These are phyloP conservation scores for Oncorhynchus mykiss DNA, from an alignment of 2,113 vertebrate genomes.

Conservation along the genomic window DNA sequence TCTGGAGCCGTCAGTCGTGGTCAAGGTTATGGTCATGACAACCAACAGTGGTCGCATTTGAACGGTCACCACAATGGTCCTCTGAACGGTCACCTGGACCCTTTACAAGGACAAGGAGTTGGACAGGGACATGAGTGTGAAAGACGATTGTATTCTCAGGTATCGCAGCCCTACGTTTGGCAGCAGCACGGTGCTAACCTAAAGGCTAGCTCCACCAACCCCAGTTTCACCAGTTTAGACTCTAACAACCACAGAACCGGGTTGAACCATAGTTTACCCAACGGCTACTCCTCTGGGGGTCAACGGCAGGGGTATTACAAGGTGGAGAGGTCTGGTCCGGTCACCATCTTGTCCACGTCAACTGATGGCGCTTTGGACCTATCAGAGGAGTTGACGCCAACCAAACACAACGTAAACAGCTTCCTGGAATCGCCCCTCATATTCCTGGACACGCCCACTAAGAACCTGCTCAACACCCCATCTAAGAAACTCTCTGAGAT, in stretches of 20 bases:
- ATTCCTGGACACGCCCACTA: conserved; percentile 84
- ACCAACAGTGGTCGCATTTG: conserved; percentile 47
- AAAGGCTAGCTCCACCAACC: conserved; percentile 43
- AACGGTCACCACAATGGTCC: conserved; percentile 43
- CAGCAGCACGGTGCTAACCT: conserved; percentile 62
- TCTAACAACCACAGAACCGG: conserved; percentile 28
- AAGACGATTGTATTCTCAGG: conserved; percentile 70
- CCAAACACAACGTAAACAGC: conserved; percentile 79
- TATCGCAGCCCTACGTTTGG: conserved; percentile 58
- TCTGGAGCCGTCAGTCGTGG: conserved; percentile 25
- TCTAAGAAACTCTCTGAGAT: conserved; percentile 83
- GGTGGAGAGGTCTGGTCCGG: conserved; percentile 73
- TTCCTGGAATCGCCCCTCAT: conserved; percentile 88
- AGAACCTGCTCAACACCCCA: conserved; percentile 85
- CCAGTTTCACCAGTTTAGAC: conserved; percentile 36
- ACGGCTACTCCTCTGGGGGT: conserved; percentile 58
- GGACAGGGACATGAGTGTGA: conserved; percentile 52
- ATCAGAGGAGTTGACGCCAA: conserved; percentile 69
- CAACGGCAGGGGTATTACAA: conserved; percentile 78
- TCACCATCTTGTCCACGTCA: conserved; percentile 76
- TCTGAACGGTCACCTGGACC: conserved; percentile 12
- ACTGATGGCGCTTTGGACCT: conserved; percentile 60
- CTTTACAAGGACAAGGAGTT: conserved; percentile 25
- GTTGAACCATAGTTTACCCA: conserved; percentile 42
- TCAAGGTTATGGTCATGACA: conserved; percentile 37